phyloP scores from a whole-genome alignment of 1,140 invertebrate species.

The Augochlora pura region DNA sequence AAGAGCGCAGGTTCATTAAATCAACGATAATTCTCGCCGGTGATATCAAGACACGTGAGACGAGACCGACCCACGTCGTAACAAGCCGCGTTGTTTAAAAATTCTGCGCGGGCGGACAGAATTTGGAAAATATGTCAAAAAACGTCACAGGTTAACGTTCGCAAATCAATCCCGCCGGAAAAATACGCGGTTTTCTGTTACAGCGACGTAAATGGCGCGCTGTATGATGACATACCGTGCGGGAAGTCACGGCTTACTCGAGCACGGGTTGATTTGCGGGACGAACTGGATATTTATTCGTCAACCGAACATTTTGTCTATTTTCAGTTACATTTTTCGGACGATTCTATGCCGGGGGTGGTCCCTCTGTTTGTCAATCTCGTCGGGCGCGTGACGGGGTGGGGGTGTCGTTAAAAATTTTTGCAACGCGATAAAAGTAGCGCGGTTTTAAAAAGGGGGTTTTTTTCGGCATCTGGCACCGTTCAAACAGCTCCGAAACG shows the following conservation, averaged over 20 bases:
- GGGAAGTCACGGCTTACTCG: neutral
- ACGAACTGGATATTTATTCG: constrained; percentile 1
- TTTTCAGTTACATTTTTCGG: too few relatives aligned
- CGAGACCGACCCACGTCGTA: too few relatives aligned
- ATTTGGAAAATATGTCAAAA: neutral
- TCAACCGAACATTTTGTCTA: neutral
- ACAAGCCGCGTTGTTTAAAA: too few relatives aligned
- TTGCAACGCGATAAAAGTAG: constrained; percentile 3
- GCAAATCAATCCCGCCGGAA: constrained; percentile 1
- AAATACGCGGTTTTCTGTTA: constrained; percentile 3
- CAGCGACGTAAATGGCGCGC: neutral
- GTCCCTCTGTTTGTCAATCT: neutral
- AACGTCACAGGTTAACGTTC: neutral
- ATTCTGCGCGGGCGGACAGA: neutral
- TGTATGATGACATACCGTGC: neutral
- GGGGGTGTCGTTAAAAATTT: neutral
- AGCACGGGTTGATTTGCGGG: neutral
- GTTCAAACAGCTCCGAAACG: constrained; percentile 7
- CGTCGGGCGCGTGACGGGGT: too few relatives aligned
- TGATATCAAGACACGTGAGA: too few relatives aligned
- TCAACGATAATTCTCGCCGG: too few relatives aligned
- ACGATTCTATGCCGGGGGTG: neutral
- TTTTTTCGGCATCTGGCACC: neutral
- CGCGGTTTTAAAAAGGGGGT: neutral
- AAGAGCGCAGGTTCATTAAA: too few relatives aligned